Percentiles rank a stretch among this genome's conserved stretches.
phyloP scores from a whole-genome alignment of 2,113 vertebrate genomes.

The Sylvietta virens region DNA sequence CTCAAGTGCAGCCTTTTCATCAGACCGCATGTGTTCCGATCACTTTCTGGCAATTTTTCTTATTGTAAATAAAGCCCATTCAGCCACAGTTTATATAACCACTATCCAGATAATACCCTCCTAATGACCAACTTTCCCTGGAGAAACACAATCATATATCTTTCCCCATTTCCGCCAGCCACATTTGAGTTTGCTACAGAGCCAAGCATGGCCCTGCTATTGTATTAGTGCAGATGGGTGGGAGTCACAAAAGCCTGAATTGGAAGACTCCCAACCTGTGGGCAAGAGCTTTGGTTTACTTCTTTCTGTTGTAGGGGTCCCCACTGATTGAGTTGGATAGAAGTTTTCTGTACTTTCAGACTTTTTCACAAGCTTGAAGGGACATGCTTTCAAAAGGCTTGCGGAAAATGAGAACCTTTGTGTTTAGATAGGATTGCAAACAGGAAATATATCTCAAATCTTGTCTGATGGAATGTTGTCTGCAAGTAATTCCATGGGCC shows the following conservation, averaged over 20 bases:
- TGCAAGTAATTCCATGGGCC: not conserved
- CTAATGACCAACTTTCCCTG: slow-evolving; percentile 47
- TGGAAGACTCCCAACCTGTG: slow-evolving; percentile 25
- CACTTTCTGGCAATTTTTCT: slow-evolving; percentile 57
- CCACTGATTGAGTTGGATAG: not conserved
- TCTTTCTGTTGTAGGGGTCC: not conserved
- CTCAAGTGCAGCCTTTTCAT: slow-evolving; percentile 55
- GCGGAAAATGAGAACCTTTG: not conserved
- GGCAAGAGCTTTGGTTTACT: not conserved
- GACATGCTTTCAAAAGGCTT: not conserved
- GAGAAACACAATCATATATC: slow-evolving; percentile 37
- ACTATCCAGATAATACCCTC: slow-evolving; percentile 41
- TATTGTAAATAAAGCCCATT: slow-evolving; percentile 54
- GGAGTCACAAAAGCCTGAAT: not conserved
- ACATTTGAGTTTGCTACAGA: not conserved
- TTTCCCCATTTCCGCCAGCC: not conserved
- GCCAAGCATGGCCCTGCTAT: slow-evolving; percentile 4
- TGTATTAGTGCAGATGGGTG: slow-evolving; percentile 34
- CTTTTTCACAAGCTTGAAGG: not conserved
- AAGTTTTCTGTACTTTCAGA: not conserved
- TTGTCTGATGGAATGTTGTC: not conserved
- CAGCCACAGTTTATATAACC: slow-evolving; percentile 45
- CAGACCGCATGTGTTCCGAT: slow-evolving; percentile 36
- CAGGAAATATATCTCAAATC: not conserved
- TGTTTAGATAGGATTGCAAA: not conserved